These are phyloP conservation scores for Campoplex capitator DNA, from an alignment of 2,888 invertebrate species.

Conservation along the genomic window DNA sequence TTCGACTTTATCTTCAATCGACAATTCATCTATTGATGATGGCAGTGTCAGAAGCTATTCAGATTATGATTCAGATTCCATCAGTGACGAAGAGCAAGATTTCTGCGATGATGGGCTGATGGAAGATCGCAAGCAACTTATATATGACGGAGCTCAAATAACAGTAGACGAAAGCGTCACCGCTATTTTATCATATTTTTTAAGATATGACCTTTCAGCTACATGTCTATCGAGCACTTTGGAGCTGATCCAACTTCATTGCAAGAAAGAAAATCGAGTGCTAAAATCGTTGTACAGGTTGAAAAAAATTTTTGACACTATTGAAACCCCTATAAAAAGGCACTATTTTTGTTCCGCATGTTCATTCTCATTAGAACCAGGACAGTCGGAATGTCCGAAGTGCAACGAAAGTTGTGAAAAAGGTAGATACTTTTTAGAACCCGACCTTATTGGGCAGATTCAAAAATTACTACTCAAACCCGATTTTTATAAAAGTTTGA, in stretches of 20 bases:
- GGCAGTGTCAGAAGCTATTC: too few species aligned
- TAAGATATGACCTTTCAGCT: not conserved
- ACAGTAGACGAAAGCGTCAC: slow-evolving; percentile 1
- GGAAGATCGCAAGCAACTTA: not conserved
- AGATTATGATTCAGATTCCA: too few species aligned
- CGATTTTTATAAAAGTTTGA: too few species aligned
- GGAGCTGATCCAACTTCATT: not conserved
- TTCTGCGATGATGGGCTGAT: too few species aligned
- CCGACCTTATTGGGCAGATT: too few species aligned
- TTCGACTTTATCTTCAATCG: too few species aligned
- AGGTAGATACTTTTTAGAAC: too few species aligned
- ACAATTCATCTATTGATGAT: too few species aligned
- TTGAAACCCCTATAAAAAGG: not conserved
- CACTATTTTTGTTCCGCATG: not conserved
- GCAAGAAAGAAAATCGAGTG: not conserved
- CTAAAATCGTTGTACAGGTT: not conserved
- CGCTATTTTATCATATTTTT: slow-evolving; percentile 7
- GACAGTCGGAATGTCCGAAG: not conserved
- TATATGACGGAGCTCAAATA: slow-evolving; percentile 4
- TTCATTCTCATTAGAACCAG: not conserved
- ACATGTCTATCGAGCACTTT: slow-evolving; percentile 2
- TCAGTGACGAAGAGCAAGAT: too few species aligned
- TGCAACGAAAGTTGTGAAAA: not conserved
- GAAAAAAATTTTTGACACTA: not conserved
- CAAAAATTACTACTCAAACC: too few species aligned